A percentile compares a stretch with the other conserved stretches of the same genome.
These are phyloP conservation scores for Cotesia vestalis DNA, from an alignment of 1,140 invertebrate species.

Conservation along the genomic window DNA sequence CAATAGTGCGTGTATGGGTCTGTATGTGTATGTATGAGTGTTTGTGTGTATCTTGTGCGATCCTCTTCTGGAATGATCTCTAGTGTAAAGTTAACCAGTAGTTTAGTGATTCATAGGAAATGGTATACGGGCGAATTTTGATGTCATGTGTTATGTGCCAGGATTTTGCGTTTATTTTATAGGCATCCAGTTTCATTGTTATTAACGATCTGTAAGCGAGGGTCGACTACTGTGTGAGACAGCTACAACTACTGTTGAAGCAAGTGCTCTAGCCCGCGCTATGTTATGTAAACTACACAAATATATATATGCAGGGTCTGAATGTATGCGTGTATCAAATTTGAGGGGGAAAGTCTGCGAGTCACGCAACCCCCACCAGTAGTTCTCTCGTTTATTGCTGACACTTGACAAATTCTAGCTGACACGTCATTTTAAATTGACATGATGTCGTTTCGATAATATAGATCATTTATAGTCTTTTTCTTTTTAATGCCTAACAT, in stretches of 20 bases:
- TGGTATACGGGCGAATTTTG: background rate
- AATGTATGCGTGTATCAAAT: background rate
- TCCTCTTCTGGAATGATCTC: background rate
- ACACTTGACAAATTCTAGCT: constrained; percentile 1
- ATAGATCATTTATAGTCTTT: no score
- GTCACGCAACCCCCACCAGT: background rate
- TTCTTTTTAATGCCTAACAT: background rate
- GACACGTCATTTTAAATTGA: constrained; percentile 4
- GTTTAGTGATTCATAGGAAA: background rate
- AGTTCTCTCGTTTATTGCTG: constrained; percentile 7
- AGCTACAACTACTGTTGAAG: background rate
- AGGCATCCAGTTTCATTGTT: constrained; percentile 36
- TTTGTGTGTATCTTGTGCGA: background rate
- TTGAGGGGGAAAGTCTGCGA: background rate
- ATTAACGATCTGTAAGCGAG: constrained; percentile 34
- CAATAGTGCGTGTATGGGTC: background rate
- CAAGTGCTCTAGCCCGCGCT: no score
- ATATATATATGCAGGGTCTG: background rate
- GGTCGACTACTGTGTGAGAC: constrained; percentile 19
- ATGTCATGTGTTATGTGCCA: constrained; percentile 14
- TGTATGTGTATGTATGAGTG: background rate
- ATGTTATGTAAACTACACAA: no score
- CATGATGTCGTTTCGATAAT: background rate
- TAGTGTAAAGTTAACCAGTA: constrained; percentile 6
- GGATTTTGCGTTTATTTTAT: constrained; percentile 35